These are phyloP conservation scores for Bucco capensis DNA, from an alignment of 2,113 vertebrate genomes.

Conservation along the genomic window DNA sequence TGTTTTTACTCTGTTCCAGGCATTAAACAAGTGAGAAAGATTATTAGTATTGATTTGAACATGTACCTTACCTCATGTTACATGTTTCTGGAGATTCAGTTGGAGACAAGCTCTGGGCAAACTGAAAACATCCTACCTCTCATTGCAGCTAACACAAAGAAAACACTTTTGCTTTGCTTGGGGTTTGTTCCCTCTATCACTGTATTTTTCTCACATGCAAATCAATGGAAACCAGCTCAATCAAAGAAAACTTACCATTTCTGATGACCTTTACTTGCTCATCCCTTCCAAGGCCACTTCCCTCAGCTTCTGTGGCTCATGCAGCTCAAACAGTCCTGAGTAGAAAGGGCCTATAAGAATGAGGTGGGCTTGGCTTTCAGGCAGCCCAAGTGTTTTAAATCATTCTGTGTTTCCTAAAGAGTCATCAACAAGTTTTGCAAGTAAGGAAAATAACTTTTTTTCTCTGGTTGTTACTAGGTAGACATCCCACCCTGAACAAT, in stretches of 20 bases:
- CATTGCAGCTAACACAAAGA: background rate
- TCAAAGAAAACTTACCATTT: background rate
- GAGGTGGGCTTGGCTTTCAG: background rate
- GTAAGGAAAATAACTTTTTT: background rate
- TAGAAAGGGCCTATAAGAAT: background rate
- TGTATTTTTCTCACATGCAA: background rate
- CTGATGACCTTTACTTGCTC: fast-evolving
- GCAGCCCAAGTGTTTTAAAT: background rate
- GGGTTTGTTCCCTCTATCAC: background rate
- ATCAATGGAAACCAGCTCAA: background rate
- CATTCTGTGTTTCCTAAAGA: too few relatives aligned
- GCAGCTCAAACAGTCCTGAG: fast-evolving
- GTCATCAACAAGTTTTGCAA: background rate
- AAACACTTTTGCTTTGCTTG: fast-evolving
- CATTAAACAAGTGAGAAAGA: background rate
- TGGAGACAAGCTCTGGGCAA: background rate
- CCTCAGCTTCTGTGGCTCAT: fast-evolving
- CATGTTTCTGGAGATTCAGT: background rate
- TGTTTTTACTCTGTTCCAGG: background rate
- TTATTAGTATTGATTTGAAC: background rate
- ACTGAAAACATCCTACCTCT: background rate
- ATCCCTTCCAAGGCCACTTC: too few relatives aligned
- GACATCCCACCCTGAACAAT: fast-evolving
- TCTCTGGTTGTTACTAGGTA: background rate
- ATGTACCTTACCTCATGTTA: background rate